Percentiles rank a stretch among this genome's conserved stretches.
These are phyloP conservation scores for Timandra comae DNA, from an alignment of 2,888 invertebrate species.

Conservation along the genomic window DNA sequence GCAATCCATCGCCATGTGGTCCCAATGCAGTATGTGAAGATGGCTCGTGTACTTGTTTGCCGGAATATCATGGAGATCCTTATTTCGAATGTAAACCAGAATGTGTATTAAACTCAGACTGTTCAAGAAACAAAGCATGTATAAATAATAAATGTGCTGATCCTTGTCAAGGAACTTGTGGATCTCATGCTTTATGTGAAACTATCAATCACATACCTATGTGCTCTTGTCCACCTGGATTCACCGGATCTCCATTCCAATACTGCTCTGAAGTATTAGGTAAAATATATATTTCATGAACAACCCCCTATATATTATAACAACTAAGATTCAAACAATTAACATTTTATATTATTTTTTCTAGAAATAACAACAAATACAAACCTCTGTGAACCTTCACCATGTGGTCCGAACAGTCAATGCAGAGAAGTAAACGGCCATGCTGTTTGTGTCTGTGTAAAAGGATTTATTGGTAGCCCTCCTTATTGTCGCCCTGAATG, in stretches of 20 bases:
- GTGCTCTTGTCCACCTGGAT: slow-evolving; percentile 80
- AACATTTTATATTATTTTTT: slow-evolving; percentile 17
- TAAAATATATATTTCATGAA: too few relatives aligned
- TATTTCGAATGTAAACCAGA: slow-evolving; percentile 86
- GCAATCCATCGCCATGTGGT: slow-evolving; percentile 84
- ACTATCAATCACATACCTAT: slow-evolving; percentile 82
- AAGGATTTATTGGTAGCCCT: slow-evolving; percentile 81
- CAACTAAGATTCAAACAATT: too few relatives aligned
- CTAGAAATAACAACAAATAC: slow-evolving; percentile 37
- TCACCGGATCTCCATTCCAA: slow-evolving; percentile 79
- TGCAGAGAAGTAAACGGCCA: slow-evolving; percentile 82
- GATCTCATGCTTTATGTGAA: slow-evolving; percentile 74
- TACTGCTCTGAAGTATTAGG: slow-evolving; percentile 69
- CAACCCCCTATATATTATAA: too few relatives aligned
- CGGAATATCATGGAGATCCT: slow-evolving; percentile 85
- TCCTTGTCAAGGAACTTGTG: slow-evolving; percentile 85
- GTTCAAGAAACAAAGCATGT: slow-evolving; percentile 82
- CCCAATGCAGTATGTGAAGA: slow-evolving; percentile 79
- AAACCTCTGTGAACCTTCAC: slow-evolving; percentile 60
- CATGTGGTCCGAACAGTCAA: slow-evolving; percentile 84
- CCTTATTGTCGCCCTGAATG: slow-evolving; percentile 88
- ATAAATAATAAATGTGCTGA: slow-evolving; percentile 83
- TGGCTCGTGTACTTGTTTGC: slow-evolving; percentile 82
- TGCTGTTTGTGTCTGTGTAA: slow-evolving; percentile 84
- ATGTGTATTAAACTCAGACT: slow-evolving; percentile 86